Evolutionary conservation across 2,888 invertebrate genomes (phyloP), one percentile per base, ranked within the genome.

Genomic region (Acronicta alni): DNA sequence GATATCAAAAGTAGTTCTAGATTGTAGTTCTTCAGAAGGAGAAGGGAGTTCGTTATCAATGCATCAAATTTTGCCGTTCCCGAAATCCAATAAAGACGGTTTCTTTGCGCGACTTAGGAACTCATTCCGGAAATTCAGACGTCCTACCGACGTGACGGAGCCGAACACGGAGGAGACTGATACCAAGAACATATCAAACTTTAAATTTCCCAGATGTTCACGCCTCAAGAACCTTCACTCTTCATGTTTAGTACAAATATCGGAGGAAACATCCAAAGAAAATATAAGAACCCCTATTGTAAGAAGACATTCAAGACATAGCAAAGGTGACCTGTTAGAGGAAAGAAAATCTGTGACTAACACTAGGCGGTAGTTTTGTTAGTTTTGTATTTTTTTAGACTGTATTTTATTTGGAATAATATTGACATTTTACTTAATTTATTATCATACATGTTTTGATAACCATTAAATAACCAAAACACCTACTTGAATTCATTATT

Each of bases 51-150:
- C 85, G 15, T 71, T 93, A 17, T 84, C 90, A 7, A 91, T 93
- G 87, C 82, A 87, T 43, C 89, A 92, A 84, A 82, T 93, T n/a
- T 72, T 93, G 44, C 91, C 92, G 2, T 92, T 88, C 63, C 93
- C 93, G 3, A 92, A 90, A 74, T 81, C 88, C 0, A 87, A 70
- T 44, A 89, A 80, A 51, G 78, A 84, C 18, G 79, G 83, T 54
- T 86, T 91, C 48, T 80, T 91, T 3, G 67, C 80, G 16, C 85
- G 89, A 20, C 58, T 93, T 10, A 83, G 77, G 57, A 87, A 87
- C 37, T 83, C 84, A 10, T 85, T 92, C 49, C 81, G 83, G 26
- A 89, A 84, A 58, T 83, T 76, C 59, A 83, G 78, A 16, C 82
- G 74, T 38, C 57, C 71, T 39, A 57, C 60, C 16, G 72, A 78